These are phyloP conservation scores for Notothenia coriiceps DNA, from an alignment of 2,113 vertebrate genomes.

Conservation along the genomic window DNA sequence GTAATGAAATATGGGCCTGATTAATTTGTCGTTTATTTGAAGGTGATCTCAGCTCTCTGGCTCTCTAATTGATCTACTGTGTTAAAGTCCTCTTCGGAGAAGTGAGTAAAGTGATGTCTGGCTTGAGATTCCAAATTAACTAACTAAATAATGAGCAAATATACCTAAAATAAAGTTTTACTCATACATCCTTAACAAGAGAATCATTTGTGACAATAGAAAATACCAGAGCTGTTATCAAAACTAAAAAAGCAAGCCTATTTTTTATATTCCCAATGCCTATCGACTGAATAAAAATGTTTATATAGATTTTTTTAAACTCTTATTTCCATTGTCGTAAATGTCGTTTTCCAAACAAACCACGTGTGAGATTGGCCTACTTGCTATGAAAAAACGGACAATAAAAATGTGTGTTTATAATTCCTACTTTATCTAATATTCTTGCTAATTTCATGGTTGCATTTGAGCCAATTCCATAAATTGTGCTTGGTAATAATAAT, in stretches of 20 bases:
- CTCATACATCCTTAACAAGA: background rate
- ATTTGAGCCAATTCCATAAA: background rate
- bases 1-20: constrained; percentile 38
- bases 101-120: background rate
- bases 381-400: background rate
- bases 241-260: background rate
- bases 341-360: background rate
- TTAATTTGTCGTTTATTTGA: constrained; percentile 49
- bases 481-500: background rate
- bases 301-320: background rate
- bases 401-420: constrained; percentile 3
- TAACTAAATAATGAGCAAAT: background rate
- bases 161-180: background rate
- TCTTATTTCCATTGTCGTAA: background rate
- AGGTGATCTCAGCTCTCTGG: constrained; percentile 34
- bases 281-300: background rate
- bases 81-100: constrained; percentile 44
- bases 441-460: constrained; percentile 2
- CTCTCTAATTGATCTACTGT: constrained; percentile 37
- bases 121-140: background rate
- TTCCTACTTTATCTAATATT: background rate
- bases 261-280: too few species aligned
- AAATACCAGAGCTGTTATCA: background rate
- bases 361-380: background rate
- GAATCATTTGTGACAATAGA: background rate